Conservation (phyloP, 2,888 invertebrate genomes). For the Eurois occulta region DNA sequence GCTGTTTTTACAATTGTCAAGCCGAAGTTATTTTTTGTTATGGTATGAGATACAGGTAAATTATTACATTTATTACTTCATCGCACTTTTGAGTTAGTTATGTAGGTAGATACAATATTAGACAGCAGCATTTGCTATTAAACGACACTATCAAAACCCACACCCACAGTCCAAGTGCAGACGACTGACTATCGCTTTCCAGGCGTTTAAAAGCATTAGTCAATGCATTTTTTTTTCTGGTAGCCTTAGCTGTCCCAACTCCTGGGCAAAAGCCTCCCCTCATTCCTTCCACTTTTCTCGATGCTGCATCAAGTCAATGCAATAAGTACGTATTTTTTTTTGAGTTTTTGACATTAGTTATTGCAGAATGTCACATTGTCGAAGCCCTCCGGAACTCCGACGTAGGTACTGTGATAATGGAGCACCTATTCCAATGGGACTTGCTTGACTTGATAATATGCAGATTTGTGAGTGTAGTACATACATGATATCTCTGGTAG, state of each 20-base stretch:
- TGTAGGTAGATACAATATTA: background rate
- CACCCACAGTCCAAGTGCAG: background rate
- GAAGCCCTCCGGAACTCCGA: background rate
- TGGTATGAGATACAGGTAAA: background rate
- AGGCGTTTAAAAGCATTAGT: too few relatives aligned
- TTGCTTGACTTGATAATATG: background rate
- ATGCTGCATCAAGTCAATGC: too few relatives aligned
- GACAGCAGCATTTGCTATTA: background rate
- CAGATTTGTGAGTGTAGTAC: slow-evolving; percentile 46
- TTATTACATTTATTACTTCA: background rate
- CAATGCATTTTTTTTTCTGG: too few relatives aligned
- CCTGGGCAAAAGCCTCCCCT: too few relatives aligned
- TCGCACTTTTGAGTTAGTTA: background rate
- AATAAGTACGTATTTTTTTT: background rate
- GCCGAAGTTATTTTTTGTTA: background rate
- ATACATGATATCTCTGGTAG: slow-evolving; percentile 84
- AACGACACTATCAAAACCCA: background rate
- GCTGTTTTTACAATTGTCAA: slow-evolving; percentile 71
- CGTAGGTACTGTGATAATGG: background rate
- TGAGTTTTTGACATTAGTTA: background rate
- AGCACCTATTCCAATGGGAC: background rate
- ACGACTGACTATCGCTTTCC: background rate
- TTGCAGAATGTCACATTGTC: background rate
- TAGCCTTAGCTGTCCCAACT: too few relatives aligned
- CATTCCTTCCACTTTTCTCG: too few relatives aligned